These are phyloP conservation scores for Sacculina carcini DNA, from an alignment of 2,888 invertebrate species.

Conservation along the genomic window DNA sequence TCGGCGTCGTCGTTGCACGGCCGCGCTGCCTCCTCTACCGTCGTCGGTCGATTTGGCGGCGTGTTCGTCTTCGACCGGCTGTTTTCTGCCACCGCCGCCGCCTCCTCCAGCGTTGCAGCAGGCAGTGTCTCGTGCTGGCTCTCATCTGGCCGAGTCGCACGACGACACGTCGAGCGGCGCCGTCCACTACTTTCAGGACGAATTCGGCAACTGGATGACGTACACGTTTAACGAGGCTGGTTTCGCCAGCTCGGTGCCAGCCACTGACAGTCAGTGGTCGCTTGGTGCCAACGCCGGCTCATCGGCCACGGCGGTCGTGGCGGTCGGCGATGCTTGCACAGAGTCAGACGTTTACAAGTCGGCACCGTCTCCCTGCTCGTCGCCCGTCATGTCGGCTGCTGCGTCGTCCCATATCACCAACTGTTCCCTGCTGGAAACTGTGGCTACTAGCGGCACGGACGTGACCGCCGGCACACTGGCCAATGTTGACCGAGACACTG, in stretches of 20 bases:
- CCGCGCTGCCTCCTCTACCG: not conserved
- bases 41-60: not conserved
- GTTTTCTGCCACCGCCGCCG: conserved; percentile 18
- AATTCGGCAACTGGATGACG: conserved; percentile 60
- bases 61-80: conserved; percentile 8
- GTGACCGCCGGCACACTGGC: not conserved
- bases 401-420: not conserved
- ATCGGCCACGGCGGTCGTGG: conserved; percentile 5
- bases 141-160: conserved; percentile 48
- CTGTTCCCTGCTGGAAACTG: not conserved
- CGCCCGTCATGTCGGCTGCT: not conserved
- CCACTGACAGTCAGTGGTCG: conserved; percentile 1
- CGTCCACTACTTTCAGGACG: conserved; percentile 60
- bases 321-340: not conserved
- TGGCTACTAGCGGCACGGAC: not conserved
- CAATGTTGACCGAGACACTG: conserved; percentile 1
- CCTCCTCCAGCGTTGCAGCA: conserved; percentile 14
- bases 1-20: not conserved
- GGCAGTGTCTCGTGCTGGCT: conserved; percentile 20
- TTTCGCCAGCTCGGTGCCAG: not conserved
- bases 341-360: no score
- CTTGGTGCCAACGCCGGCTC: conserved; percentile 1
- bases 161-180: conserved; percentile 59
- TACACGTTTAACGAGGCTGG: conserved; percentile 46
- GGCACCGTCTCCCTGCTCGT: not conserved